phyloP scores from a whole-genome alignment of 1,140 invertebrate genomes.

The Atta colombica region DNA sequence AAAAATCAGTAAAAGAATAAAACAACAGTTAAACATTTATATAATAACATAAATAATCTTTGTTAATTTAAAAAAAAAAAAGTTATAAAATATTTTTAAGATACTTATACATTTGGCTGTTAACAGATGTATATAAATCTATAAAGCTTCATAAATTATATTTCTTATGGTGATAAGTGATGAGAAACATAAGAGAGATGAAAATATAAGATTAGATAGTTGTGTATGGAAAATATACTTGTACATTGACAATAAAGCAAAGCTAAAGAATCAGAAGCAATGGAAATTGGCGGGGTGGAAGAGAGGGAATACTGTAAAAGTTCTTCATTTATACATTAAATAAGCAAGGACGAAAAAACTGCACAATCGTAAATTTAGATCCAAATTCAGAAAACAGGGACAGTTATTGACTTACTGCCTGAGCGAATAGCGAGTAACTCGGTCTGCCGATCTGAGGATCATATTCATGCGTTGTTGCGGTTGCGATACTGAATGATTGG shows the following conservation, averaged over 20 bases:
- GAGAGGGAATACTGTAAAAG: not conserved
- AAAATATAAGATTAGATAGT: slow-evolving; percentile 28
- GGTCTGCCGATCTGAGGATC: slow-evolving; percentile 84
- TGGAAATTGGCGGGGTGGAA: not conserved
- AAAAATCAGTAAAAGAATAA: slow-evolving; percentile 5
- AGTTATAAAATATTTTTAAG: not conserved
- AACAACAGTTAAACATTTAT: slow-evolving; percentile 19
- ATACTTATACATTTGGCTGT: not conserved
- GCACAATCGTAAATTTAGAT: slow-evolving; percentile 61
- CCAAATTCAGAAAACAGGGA: slow-evolving; percentile 60
- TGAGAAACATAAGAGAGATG: slow-evolving; percentile 10
- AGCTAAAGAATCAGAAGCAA: slow-evolving; percentile 41
- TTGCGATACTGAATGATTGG: slow-evolving; percentile 78
- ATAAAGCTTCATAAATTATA: slow-evolving; percentile 11
- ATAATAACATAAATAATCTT: not conserved
- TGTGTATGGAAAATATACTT: slow-evolving; percentile 1
- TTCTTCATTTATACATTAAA: slow-evolving; percentile 41
- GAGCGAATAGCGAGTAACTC: slow-evolving; percentile 83
- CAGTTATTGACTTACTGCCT: slow-evolving; percentile 84
- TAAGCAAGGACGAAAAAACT: slow-evolving; percentile 62
- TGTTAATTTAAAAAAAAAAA: not conserved
- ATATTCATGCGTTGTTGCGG: slow-evolving; percentile 81
- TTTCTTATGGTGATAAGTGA: not conserved
- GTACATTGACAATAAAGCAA: slow-evolving; percentile 34
- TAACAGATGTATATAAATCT: not conserved